Evolutionary conservation across 2,797 vertebrate species (phyloP), one percentile per base, ranked within the genome.

Genomic region (Myotis findleyi): DNA sequence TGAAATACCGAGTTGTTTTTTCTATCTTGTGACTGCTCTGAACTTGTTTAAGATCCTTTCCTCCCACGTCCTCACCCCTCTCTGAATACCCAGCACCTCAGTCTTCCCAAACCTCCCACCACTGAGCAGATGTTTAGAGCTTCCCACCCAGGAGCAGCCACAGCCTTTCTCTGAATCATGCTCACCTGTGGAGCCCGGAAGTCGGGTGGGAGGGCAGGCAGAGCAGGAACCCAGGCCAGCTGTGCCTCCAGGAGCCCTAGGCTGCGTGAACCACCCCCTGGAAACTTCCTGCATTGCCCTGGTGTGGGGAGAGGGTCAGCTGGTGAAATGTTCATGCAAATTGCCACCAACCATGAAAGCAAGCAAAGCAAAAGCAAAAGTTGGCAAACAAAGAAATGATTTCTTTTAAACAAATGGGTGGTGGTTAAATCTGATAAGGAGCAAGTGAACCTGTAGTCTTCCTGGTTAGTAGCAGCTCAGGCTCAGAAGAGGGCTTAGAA

Each of bases 371-470:
- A 81, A 57, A 85, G 59, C 18, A 49, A 93, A 80, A 79, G 0
- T 30, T 5, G 2, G 16, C 38, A 27, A 88, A 36, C 25, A 64
- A 89, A 89, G 79, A 83, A 91, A 82, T 89, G 30, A 55, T 88
- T 88, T 87, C 69, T 89, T 87, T 77, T 18, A 30, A 66, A 72
- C 72, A 76, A 49, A 71, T 27, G 69, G 49, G 33, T 20, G 57
- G 21, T 71, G 23, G 27, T 91, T 93, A 59, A 69, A 82, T 85
- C 64, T 88, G 87, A 64, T 51, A 30, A 69, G 53, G 12, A 91
- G 62, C 49, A 75, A 69, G 30, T 2, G 30, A 88, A 59, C 55
- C 64, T 91, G 85, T 75, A 33, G 23, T 71, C 57, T 87, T 94
- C 71, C 68, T 88, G 41, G 79, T 73, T 64, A 18, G 25, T 30